These are phyloP conservation scores for Bombus picipes DNA, from an alignment of 1,140 invertebrate genomes.

Conservation along the genomic window DNA sequence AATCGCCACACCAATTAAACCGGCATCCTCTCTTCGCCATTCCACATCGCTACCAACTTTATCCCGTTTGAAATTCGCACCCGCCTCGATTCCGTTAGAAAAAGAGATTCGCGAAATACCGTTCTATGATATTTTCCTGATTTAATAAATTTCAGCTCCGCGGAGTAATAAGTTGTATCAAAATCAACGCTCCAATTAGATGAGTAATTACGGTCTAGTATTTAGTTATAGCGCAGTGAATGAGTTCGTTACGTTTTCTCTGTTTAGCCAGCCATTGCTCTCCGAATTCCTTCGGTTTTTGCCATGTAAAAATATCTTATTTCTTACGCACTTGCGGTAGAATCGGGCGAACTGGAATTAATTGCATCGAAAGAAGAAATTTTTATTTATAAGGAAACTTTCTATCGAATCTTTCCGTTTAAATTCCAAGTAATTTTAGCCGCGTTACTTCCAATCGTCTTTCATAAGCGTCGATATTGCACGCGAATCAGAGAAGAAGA, in stretches of 20 bases:
- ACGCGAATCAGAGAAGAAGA: neutral
- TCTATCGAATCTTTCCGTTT: too few species aligned
- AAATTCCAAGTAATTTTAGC: too few species aligned
- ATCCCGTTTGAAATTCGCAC: neutral
- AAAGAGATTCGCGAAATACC: neutral
- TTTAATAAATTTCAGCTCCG: neutral
- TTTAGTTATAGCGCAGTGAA: neutral
- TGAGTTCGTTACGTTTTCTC: conserved; percentile 2
- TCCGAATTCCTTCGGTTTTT: neutral
- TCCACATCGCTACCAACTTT: neutral
- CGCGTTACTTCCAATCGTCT: too few species aligned
- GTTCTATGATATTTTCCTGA: neutral
- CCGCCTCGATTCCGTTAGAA: neutral
- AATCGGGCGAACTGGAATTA: neutral
- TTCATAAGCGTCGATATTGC: neutral
- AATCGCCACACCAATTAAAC: conserved; percentile 4
- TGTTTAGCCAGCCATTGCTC: neutral
- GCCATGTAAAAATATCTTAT: too few species aligned
- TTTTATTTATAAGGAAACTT: too few species aligned
- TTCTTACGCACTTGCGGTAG: neutral
- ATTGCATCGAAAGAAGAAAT: neutral
- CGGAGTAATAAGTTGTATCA: neutral
- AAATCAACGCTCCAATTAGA: conserved; percentile 30
- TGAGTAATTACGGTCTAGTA: neutral
- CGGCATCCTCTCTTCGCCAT: neutral